Base-by-base conservation (phyloP, 2,888 invertebrate species). In the Lobophora halterata region DNA sequence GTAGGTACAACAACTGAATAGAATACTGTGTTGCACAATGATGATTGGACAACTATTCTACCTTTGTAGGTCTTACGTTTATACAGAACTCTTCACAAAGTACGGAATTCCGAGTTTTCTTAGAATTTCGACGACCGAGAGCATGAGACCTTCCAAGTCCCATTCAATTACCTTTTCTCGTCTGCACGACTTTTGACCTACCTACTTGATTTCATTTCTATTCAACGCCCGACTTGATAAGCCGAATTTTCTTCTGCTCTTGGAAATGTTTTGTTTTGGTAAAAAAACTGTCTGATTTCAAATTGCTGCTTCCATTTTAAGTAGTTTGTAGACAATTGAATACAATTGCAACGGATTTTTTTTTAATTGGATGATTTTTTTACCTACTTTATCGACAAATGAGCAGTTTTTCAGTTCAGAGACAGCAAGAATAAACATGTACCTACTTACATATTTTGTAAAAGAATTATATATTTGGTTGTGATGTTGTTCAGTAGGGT, bases 121-220 rank as follows among this genome's bases (percentile, higher is more conserved):
- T 25, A 13, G 41, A 45, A 41, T 46, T 38, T 25, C 27, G 46
- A 40, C 46, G 49, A 46, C 54, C 53, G 49, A 58, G 58, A 53
- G 60, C 52, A 16, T 21, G 30, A 46, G 48, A 43, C 38, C 46
- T 49, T 49, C 20, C 46, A 42, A 47, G 43, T 58, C 63, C 65
- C 64, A 71, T 77, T 77, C 71, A 71, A 79, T 80, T 78, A 77
- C 72, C 63, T 73, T 76, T 61, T 58, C 59, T 55, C 58, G 49
- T 46, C 37, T 61, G 38, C 39, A 47, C 58, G 55, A 54, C 63
- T 64, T 67, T 66, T 72, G 70, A 73, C 70, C 73, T 65, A 73
- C 70, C 73, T 65, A 72, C 72, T 75, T 71, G 58, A 64, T 68
- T 61, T 49, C 52, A 65, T 72, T 72, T 58, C 58, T 64, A 72